Evolutionary conservation across 2,888 invertebrate species (phyloP).

Genomic region (Ochropleura plecta): DNA sequence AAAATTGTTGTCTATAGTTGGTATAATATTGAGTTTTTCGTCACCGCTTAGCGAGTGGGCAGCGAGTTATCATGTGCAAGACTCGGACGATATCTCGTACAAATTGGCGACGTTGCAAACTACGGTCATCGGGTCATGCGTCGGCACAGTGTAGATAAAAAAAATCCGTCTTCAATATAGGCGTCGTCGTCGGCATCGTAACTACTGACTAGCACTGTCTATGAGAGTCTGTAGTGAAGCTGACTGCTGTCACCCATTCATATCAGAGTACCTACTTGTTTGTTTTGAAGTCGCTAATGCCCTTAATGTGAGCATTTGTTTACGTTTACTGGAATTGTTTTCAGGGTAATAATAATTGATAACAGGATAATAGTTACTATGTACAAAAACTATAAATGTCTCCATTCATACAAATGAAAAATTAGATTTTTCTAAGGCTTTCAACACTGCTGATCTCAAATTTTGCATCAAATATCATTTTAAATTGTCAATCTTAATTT

Average conservation of each 20-base stretch:
- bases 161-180: conserved; percentile 69
- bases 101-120: conserved; percentile 81
- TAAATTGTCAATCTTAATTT: neutral
- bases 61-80: conserved; percentile 65
- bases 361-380: conserved; percentile 1
- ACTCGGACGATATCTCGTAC: conserved; percentile 74
- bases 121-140: conserved; percentile 78
- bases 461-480: neutral
- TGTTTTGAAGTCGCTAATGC: conserved; percentile 50
- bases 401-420: neutral
- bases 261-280: conserved; percentile 44
- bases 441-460: conserved; percentile 8
- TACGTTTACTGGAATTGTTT: conserved; percentile 28
- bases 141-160: conserved; percentile 74
- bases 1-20: conserved; percentile 16
- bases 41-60: conserved; percentile 33
- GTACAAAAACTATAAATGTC: neutral
- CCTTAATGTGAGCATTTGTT: conserved; percentile 38
- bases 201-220: conserved; percentile 57
- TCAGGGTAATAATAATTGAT: conserved; percentile 2
- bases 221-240: conserved; percentile 57
- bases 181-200: conserved; percentile 47
- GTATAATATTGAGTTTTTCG: conserved; percentile 32
- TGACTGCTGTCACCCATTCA: conserved; percentile 54
- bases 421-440: conserved; percentile 16